Evolutionary conservation across 1,140 invertebrate genomes (phyloP), one percentile per base, ranked within the genome.

Genomic region (Atta cephalotes): DNA sequence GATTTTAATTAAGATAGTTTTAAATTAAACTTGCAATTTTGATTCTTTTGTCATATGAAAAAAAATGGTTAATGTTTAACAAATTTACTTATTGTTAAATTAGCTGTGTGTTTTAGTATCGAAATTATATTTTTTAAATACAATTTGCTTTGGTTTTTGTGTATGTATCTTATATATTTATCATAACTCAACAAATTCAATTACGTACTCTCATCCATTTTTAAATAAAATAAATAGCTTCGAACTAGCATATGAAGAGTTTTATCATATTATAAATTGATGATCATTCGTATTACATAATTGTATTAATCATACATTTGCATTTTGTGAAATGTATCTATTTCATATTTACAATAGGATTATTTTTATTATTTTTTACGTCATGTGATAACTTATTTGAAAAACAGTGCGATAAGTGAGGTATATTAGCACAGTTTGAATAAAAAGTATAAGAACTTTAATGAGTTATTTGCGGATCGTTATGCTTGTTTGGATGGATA

Each of bases 381-480:
- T 21, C 5, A 49, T 12, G 39, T 45, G 62, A 53, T 53, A 14
- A 35, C 18, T 53, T 68, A n/a, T 80, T 68, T 66, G 62, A 79
- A n/a, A 25, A 12, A 53, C 12, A 39, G 2, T 21, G 25, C 18
- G n/a, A 80, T 14, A 66, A 65, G 18, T 28, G 9, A 79, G 51
- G n/a, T 68, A 3, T 70, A 63, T 78, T 63, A 62, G 14, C 14
- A 3, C 0, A 49, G 14, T 14, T 39, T 31, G 7, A 35, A 18
- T 68, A 53, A 80, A 68, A 80, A 66, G 18, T 53, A 68, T n/a
- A 58, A 81, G n/a, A 2, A 81, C 39, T 81, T 49, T 3, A 10
- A 7, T 65, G 12, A 51, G 10, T 81, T 87, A 74, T 81, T 81
- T 81, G 51, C 21, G 18, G 18, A 80, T 87, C 31, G 25, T 86